Evolutionary conservation across 2,888 invertebrate genomes (phyloP), one percentile per base, ranked within the genome.

Genomic region (Silvanus unidentatus): DNA sequence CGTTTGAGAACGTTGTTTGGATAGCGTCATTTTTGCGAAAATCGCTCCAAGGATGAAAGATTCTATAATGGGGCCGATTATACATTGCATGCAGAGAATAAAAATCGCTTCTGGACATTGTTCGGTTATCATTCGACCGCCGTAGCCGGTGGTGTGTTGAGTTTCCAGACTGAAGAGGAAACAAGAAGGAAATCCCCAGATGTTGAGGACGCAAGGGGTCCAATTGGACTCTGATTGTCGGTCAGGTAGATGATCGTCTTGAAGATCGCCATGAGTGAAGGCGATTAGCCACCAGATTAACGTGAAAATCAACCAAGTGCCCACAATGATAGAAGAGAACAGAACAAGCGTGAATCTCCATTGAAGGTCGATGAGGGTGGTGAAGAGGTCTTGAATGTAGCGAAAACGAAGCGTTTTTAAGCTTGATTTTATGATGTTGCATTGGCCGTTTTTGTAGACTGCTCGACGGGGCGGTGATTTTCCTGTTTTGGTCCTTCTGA

Each of bases 111-210:
- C 87, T 0, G 92, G 88, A 62, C 96, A 96, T 68, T 92, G 87
- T 48, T 91, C 82, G 0, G 91, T 92, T 0, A 90, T 90, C 39
- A 84, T 82, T 40, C 90, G 78, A 8, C 81, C 79, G 16, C 90
- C 90, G 64, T 88, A 91, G 43, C 89, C 95, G 40, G 94, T 89
- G 0, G 94, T 94, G 59, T 93, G 92, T 64, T 96, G 94, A 0
- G 94, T 91, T 75, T 96, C 95, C 50, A 96, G 80, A 53, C 91
- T 92, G 74, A 94, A 96, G 34, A 96, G 78, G 64, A 96, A 89
- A 42, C 91, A 88, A 6, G 94, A 90, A 0, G 89, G 86, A 69
- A 95, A 95, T 30, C 86, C 84, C 58, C 84, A 76, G 42, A 95
- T 83, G 53, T 91, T 86, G 50, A 79, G 77, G 2, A 96, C 82